Evolutionary conservation across 1,140 invertebrate genomes (phyloP), one percentile per base, ranked within the genome.

Genomic region (Penaeus vannamei): DNA sequence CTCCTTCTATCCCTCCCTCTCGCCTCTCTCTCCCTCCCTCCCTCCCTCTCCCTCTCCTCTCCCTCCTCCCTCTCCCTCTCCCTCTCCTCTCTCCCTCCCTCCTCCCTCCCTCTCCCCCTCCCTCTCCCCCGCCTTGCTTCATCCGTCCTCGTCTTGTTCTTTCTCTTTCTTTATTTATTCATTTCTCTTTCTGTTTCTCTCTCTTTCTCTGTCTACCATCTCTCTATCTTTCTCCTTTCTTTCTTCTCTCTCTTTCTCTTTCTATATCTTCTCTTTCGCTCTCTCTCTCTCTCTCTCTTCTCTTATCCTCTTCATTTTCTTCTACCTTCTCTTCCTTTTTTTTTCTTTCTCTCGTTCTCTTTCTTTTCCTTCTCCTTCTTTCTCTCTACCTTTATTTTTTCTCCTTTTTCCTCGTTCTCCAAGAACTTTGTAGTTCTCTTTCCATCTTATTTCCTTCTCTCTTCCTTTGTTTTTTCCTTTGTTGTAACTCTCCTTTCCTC

Each of bases 121-220:
- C 32, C 76, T 77, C 76, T 77, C n/a, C 32, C 76, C 32, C n/a
- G 46, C 76, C 32, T 2, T 77, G 5, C 14, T 1, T 59, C 53
- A 36, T 80, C 23, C 77, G 46, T 36, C 29, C 22, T 29, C 77
- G 69, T 77, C 29, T 77, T 23, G 8, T 26, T 77, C 76, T 82
- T 46, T 82, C 80, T 82, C 80, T 82, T 32, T 60, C 46, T 60
- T 32, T 82, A 26, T 82, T 46, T 60, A 26, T 60, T 32, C 60
- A 3, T 60, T 32, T 82, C 46, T 77, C 76, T 77, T 32, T 60
- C 60, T 20, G 60, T n/a, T 60, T 32, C 20, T 46, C 60, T 46
- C 60, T 19, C 60, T 20, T 60, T 32, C 60, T 46, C 36, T 32
- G 60, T 46, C 23, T 32, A 36, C 80, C 4, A 46, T 82, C 20